These are phyloP conservation scores for Sisyra terminalis DNA, from an alignment of 2,888 invertebrate genomes.

Conservation along the genomic window DNA sequence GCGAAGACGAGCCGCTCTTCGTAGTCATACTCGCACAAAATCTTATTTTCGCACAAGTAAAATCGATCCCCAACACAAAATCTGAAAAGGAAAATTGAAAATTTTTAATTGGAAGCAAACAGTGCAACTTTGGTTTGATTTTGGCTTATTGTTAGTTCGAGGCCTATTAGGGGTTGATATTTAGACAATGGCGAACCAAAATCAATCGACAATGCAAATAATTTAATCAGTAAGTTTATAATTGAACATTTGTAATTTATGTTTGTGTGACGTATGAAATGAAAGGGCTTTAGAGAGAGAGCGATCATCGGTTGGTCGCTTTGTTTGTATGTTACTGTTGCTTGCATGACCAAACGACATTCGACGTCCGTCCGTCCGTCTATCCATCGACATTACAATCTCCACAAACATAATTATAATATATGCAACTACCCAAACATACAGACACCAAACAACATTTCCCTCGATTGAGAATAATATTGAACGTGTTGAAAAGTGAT, in stretches of 20 bases:
- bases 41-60: conserved; percentile 94
- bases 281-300: too few relatives aligned
- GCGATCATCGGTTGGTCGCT: neutral
- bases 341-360: neutral
- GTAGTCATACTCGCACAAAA: conserved; percentile 94
- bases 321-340: neutral
- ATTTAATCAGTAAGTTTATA: neutral
- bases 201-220: neutral
- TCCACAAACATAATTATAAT: too few relatives aligned
- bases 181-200: neutral
- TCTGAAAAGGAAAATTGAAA: conserved; percentile 35
- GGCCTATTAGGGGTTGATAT: too few relatives aligned
- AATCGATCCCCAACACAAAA: conserved; percentile 97
- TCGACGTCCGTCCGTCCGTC: neutral
- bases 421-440: too few relatives aligned
- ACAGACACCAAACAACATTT: too few relatives aligned
- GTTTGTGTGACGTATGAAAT: too few relatives aligned
- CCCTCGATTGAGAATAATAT: too few relatives aligned
- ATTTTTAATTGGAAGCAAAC: neutral
- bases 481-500: too few relatives aligned
- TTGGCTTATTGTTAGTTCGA: too few relatives aligned
- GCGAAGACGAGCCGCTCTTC: conserved; percentile 91
- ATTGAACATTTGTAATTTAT: too few relatives aligned
- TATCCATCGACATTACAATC: too few relatives aligned
- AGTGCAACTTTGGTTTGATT: too few relatives aligned